These are phyloP conservation scores for Autographa pulchrina DNA, from an alignment of 2,888 invertebrate genomes.

Conservation along the genomic window DNA sequence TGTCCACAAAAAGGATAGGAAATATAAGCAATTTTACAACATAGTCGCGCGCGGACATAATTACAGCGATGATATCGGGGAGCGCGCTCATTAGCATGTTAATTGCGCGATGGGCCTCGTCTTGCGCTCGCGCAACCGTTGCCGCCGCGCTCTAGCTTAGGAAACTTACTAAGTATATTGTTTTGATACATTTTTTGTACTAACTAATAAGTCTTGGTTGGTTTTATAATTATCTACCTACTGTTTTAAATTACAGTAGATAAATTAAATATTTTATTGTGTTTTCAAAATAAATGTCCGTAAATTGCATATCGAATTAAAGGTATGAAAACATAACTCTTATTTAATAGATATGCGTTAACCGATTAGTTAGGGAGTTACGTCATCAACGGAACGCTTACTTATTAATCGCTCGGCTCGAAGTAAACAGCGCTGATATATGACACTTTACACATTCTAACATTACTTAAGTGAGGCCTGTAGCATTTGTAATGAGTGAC, in stretches of 20 bases:
- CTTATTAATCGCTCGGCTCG: constrained; percentile 77
- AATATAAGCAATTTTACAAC: constrained; percentile 80
- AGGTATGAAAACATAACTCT: constrained; percentile 26
- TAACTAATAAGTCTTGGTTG: constrained; percentile 3
- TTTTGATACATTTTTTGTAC: constrained; percentile 65
- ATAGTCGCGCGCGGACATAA: constrained; percentile 83
- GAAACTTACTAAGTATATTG: constrained; percentile 61
- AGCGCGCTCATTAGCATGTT: constrained; percentile 86
- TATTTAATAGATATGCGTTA: constrained; percentile 41
- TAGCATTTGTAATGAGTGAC: constrained; percentile 87
- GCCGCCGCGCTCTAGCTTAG: constrained; percentile 60
- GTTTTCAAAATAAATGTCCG: constrained; percentile 9
- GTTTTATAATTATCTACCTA: constrained; percentile 33
- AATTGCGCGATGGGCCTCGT: constrained; percentile 81
- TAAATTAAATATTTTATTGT: background rate
- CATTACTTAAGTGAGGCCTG: constrained; percentile 81
- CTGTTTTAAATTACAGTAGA: constrained; percentile 9
- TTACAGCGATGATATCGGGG: constrained; percentile 86
- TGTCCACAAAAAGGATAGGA: constrained; percentile 73
- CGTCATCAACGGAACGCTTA: constrained; percentile 76
- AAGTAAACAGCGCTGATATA: constrained; percentile 85
- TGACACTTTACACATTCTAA: constrained; percentile 86
- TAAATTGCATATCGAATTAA: constrained; percentile 15
- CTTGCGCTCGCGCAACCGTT: constrained; percentile 58
- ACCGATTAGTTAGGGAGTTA: constrained; percentile 61